Evolutionary conservation across 1,140 invertebrate species (phyloP), one percentile per base, ranked within the genome.

Genomic region (Megalopta genalis): DNA sequence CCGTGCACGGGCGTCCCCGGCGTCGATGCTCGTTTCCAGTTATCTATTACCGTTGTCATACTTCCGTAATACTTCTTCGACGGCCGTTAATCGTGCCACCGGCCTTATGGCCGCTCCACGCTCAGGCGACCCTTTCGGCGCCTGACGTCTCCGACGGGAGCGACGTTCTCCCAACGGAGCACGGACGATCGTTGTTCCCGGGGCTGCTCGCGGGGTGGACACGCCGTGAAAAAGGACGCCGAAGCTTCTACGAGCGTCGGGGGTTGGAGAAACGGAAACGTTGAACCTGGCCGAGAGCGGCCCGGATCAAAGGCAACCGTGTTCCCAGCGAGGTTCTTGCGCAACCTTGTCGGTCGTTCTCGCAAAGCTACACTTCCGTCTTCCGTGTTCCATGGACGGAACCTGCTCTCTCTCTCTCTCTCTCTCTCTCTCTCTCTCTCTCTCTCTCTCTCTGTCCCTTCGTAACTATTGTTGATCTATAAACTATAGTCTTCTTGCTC

Each of bases 41-140:
- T 91, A 91, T 90, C 90, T 90, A 91, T 90, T 91, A 90, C 89
- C 88, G 90, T 90, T 90, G 88, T 90, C 89, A 85, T 82, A 90
- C 90, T 91, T 90, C 89, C 89, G 89, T 90, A 90, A 91, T 90
- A 91, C 88, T 90, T 89, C 77, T 77, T 75, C 70, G 82, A 77
- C 80, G 77, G 82, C 83, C 83, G 86, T 87, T 81, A 83, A 89
- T 84, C 82, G 75, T 70, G 64, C 60, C 67, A 3, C 23, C 59
- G 68, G 12, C 59, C 72, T 84, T 80, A 78, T 70, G 71, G 73
- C 49, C 57, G 59, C 57, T 54, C 49, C 63, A 46, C 49, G 52
- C 66, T 59, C 9, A 5, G 16, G 16, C 49, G 16, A 52, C 49
- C 49, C 49, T 52, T 52, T 7, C 49, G 42, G 2, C 42, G 12